These are phyloP conservation scores for Papilio gigon DNA, from an alignment of 2,888 invertebrate genomes.

Conservation along the genomic window DNA sequence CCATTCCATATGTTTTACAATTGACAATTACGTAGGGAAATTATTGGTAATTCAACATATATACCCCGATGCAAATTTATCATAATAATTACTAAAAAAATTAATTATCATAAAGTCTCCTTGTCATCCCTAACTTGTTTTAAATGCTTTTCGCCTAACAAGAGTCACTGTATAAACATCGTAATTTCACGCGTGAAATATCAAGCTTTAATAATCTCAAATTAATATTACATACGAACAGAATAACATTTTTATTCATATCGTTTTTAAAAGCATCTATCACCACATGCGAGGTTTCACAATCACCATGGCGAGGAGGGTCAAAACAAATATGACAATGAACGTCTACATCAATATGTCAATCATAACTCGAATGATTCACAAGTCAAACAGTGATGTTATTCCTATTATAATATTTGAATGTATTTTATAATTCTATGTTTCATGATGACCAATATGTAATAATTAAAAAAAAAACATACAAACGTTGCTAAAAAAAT, in stretches of 20 bases:
- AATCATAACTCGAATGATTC: conserved; percentile 20
- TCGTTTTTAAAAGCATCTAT: neutral
- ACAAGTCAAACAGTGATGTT: neutral
- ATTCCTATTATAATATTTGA: neutral
- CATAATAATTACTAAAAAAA: too few relatives aligned
- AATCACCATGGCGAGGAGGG: conserved; percentile 32
- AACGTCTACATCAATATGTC: conserved; percentile 2
- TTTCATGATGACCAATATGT: neutral
- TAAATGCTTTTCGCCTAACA: too few relatives aligned
- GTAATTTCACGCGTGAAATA: too few relatives aligned
- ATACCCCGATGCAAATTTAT: too few relatives aligned
- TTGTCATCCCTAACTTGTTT: too few relatives aligned
- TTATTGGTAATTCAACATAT: neutral
- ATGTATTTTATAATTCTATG: neutral
- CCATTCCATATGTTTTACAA: neutral
- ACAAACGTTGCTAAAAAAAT: neutral
- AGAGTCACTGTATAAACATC: too few relatives aligned
- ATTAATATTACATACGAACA: neutral
- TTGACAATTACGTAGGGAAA: neutral
- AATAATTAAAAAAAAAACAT: too few relatives aligned
- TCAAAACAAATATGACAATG: conserved; percentile 38
- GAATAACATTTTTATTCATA: neutral
- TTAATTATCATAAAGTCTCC: too few relatives aligned
- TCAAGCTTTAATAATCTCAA: neutral
- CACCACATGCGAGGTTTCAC: conserved; percentile 16